Conservation (phyloP, 2,888 invertebrate species). For the Mechanitis mazaeus region DNA sequence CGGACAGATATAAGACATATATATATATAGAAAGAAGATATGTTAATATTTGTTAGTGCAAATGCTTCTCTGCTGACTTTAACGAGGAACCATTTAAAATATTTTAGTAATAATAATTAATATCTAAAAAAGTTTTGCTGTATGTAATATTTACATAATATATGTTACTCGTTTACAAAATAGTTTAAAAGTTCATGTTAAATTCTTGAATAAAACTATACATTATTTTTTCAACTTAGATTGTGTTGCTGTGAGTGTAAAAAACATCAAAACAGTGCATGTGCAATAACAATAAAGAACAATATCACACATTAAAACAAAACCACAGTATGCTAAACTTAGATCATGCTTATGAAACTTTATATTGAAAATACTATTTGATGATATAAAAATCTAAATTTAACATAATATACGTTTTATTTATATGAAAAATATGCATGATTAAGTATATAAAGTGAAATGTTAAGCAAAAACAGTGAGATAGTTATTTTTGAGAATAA, state of each 20-base stretch:
- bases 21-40: conserved; percentile 43
- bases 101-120: background rate
- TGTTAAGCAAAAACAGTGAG: too few relatives aligned
- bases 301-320: conserved; percentile 1
- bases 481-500: background rate
- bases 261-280: conserved; percentile 30
- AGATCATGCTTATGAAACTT: conserved; percentile 2
- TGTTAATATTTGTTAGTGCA: conserved; percentile 43
- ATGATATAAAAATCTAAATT: too few relatives aligned
- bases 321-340: conserved; percentile 8
- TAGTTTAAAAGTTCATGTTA: background rate
- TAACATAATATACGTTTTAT: too few relatives aligned
- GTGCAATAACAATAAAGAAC: conserved; percentile 39
- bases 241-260: background rate
- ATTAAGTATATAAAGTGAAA: background rate
- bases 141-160: background rate
- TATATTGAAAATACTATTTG: too few relatives aligned
- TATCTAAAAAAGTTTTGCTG: background rate
- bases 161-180: background rate
- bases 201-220: background rate
- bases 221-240: background rate
- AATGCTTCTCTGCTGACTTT: conserved; percentile 34
- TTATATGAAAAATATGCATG: conserved; percentile 4
- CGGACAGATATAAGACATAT: conserved; percentile 59
- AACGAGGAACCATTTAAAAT: background rate